phyloP scores from a whole-genome alignment of 2,797 vertebrate genomes.

The Brachyrhaphis roseni region DNA sequence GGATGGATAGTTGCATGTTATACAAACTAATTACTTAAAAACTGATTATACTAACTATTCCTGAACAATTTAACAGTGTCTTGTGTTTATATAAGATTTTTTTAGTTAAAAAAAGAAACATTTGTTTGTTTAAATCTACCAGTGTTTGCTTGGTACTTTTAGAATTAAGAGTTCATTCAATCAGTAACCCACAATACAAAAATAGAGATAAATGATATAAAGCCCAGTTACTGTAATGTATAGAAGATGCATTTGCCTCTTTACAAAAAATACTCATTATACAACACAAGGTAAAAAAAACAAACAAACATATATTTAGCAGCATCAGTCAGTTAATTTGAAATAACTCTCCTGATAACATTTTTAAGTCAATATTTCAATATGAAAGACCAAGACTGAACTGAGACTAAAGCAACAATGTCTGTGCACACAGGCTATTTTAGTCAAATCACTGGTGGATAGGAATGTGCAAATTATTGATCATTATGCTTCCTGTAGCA shows the following conservation, averaged over 20 bases:
- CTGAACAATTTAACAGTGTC: background rate
- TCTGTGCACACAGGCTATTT: conserved; percentile 1
- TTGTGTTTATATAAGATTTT: background rate
- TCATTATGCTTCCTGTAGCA: conserved; percentile 44
- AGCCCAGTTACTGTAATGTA: background rate
- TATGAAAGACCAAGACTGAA: conserved; percentile 14
- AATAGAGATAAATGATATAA: background rate
- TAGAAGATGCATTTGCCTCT: background rate
- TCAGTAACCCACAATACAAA: background rate
- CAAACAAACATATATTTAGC: background rate
- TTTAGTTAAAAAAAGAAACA: background rate
- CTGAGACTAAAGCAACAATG: background rate
- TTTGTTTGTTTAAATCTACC: background rate
- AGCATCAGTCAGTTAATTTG: background rate
- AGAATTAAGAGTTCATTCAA: background rate
- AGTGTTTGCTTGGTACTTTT: background rate
- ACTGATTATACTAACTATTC: background rate
- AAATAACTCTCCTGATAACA: background rate
- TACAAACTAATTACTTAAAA: no score
- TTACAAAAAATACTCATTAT: background rate
- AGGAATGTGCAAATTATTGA: conserved; percentile 48
- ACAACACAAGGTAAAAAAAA: background rate
- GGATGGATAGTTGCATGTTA: background rate
- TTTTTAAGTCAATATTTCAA: conserved; percentile 10
- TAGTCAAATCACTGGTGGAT: conserved; percentile 26